These are phyloP conservation scores for Zosterops pallidus DNA, from an alignment of 2,113 vertebrate genomes.

Conservation along the genomic window DNA sequence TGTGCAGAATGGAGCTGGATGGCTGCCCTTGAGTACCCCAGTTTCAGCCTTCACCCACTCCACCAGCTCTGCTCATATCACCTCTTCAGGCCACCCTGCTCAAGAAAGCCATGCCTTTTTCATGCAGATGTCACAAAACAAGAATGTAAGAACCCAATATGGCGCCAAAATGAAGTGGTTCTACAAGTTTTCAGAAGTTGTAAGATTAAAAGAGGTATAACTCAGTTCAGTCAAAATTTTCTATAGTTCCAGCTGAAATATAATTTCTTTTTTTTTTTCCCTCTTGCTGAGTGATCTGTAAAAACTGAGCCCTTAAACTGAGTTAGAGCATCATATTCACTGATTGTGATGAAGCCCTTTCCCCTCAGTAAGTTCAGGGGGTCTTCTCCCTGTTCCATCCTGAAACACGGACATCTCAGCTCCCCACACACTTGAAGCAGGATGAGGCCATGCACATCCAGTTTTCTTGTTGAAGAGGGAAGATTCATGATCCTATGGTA, in stretches of 20 bases:
- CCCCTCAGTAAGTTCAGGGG: neutral
- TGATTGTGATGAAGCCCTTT: neutral
- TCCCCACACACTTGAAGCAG: neutral
- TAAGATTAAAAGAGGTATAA: neutral
- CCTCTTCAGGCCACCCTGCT: neutral
- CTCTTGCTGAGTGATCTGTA: neutral
- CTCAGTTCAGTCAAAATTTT: neutral
- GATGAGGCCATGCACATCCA: neutral
- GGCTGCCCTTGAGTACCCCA: neutral
- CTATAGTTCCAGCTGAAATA: neutral
- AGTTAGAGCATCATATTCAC: neutral
- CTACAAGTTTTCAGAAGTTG: neutral
- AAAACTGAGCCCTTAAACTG: neutral
- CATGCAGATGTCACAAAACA: neutral
- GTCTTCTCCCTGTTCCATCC: neutral
- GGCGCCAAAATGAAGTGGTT: neutral
- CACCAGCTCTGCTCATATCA: neutral
- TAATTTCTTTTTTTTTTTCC: neutral
- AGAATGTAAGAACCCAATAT: neutral
- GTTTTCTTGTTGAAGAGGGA: neutral
- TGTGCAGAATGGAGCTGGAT: rapidly evolving
- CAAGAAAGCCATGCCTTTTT: neutral
- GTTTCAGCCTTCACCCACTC: neutral
- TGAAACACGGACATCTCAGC: neutral
- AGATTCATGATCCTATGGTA: neutral